Evolutionary conservation across 2,888 invertebrate species (phyloP).

Genomic region (Diarsia dahlii): DNA sequence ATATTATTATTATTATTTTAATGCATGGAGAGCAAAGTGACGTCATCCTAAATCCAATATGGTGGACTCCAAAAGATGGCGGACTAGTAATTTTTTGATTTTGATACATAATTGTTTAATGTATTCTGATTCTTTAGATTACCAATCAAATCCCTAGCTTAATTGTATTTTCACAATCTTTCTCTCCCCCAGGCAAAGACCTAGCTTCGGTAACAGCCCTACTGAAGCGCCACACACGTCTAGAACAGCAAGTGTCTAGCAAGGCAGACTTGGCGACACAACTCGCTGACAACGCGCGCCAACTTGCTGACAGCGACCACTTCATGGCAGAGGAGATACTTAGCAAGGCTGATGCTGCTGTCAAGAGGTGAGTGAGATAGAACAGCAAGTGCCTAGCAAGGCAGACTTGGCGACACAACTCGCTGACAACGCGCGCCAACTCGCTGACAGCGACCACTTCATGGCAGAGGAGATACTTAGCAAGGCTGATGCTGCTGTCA

Average conservation of each 20-base stretch:
- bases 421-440: slow-evolving; percentile 94
- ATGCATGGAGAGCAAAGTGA: no score
- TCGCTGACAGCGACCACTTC: slow-evolving; percentile 96
- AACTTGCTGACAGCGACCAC: slow-evolving; percentile 95
- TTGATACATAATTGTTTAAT: no score
- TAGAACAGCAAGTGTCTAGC: slow-evolving; percentile 96
- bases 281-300: slow-evolving; percentile 94
- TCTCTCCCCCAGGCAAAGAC: slow-evolving; percentile 93
- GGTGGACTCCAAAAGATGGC: no score
- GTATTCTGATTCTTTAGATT: no score
- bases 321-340: slow-evolving; percentile 97
- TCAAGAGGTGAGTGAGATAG: slow-evolving; percentile 70
- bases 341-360: slow-evolving; percentile 91
- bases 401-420: slow-evolving; percentile 70
- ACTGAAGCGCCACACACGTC: slow-evolving; percentile 94
- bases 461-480: slow-evolving; percentile 96
- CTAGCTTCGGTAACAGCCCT: slow-evolving; percentile 96
- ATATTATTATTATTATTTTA: no score
- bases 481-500: slow-evolving; percentile 89
- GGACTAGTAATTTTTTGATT: no score
- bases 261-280: slow-evolving; percentile 96
- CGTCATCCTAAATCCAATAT: no score
- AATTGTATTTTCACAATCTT: no score
- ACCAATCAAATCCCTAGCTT: no score
- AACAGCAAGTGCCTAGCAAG: slow-evolving; percentile 82